Evolutionary conservation across 2,888 invertebrate species (phyloP), one percentile per base, ranked within the genome.

Genomic region (Pandemis heparana): DNA sequence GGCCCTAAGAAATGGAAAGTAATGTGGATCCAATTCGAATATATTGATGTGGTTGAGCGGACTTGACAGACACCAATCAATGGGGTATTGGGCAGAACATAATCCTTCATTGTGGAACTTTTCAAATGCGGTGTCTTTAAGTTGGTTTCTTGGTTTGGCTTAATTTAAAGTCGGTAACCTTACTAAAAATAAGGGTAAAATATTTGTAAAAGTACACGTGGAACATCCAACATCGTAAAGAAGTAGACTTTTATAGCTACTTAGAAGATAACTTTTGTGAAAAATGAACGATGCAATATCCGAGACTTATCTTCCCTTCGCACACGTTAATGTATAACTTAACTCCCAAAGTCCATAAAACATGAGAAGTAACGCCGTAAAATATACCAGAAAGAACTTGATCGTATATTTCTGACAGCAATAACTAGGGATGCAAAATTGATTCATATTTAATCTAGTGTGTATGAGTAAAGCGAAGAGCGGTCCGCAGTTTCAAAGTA

Each of bases 231-330:
- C 10, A 12, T 48, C 53, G 7, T 18, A 8, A 53, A 53, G 18
- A 18, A 18, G 23, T 23, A 23, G 18, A 5, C 56, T 56, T 56
- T 56, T 23, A 23, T 56, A 12, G 23, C 12, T 56, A 56, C 23
- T 12, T 23, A 56, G 23, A 12, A 56, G 56, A 56, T 56, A 56
- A 56, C 23, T 56, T 56, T 23, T 23, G 23, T 56, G 51, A 70
- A 43, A 53, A 62, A 70, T 53, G 53, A 56, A 38, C 18, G 39
- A 56, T 43, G 59, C 64, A 43, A 71, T 61, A 71, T 71, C 71
- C 66, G 12, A n/a, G 71, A 66, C 60, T 66, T 71, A 66, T 71
- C 65, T 48, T 60, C 71, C 46, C 46, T 23, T 51, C 68, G 68
- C 18, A 48, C 39, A 48, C 41, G 62, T 56, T 74, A 46, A 16